Evolutionary conservation across 2,113 vertebrate genomes (phyloP).

Genomic region (Brachirus orientalis): DNA sequence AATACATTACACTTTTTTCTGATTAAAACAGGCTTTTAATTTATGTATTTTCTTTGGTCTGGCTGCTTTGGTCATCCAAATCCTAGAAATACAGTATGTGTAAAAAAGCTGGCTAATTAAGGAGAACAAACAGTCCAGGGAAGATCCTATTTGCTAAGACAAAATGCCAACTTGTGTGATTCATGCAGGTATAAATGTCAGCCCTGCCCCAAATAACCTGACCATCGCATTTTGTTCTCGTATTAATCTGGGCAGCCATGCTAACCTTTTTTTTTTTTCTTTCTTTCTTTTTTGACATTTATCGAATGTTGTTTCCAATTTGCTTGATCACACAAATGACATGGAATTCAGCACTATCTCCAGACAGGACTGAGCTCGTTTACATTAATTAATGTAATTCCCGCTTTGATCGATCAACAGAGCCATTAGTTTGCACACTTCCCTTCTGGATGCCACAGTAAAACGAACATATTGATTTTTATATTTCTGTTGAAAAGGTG

Average conservation of each 20-base stretch:
- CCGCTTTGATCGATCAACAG: slow-evolving; percentile 67
- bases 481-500: slow-evolving; percentile 74
- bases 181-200: slow-evolving; percentile 51
- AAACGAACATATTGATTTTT: slow-evolving; percentile 64
- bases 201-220: slow-evolving; percentile 11
- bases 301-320: slow-evolving; percentile 49
- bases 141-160: neutral
- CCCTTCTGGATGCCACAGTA: slow-evolving; percentile 33
- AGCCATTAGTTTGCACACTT: slow-evolving; percentile 49
- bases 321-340: slow-evolving; percentile 52
- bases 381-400: slow-evolving; percentile 69
- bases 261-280: slow-evolving; percentile 46
- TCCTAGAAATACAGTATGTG: neutral
- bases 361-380: slow-evolving; percentile 49
- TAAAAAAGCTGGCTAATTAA: neutral
- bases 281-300: neutral
- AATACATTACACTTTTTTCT: slow-evolving; percentile 3
- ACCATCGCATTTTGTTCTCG: slow-evolving; percentile 14
- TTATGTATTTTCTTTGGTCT: slow-evolving; percentile 5
- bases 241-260: slow-evolving; percentile 22
- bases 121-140: neutral
- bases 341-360: slow-evolving; percentile 35
- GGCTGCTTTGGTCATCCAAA: too few relatives aligned
- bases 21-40: slow-evolving; percentile 19
- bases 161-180: slow-evolving; percentile 26